A percentile compares a stretch with the other conserved stretches of the same genome.
phyloP scores from a whole-genome alignment of 2,113 vertebrate species.

The Barbus barbus region DNA sequence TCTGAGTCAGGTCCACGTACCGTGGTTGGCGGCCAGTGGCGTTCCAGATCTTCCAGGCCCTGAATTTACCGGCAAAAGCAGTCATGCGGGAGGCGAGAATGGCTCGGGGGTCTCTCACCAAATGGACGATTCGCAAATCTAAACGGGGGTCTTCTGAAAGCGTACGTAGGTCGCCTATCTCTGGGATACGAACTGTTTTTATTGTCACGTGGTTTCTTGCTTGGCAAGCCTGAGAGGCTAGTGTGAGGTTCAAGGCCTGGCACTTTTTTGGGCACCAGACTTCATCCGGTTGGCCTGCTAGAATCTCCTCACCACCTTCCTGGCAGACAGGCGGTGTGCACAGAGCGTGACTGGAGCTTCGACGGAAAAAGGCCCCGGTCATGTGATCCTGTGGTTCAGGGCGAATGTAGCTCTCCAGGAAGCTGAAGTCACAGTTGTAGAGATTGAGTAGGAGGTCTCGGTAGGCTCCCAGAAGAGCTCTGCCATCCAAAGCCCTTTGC shows the following conservation, averaged over 20 bases:
- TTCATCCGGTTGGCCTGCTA: constrained; percentile 61
- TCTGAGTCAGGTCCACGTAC: constrained; percentile 74
- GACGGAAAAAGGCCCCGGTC: constrained; percentile 73
- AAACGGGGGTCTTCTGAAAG: constrained; percentile 79
- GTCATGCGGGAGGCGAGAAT: constrained; percentile 78
- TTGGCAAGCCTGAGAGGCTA: constrained; percentile 73
- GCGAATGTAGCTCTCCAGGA: constrained; percentile 78
- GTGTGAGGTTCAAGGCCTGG: constrained; percentile 73
- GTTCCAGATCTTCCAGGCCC: constrained; percentile 81
- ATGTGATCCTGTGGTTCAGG: constrained; percentile 75
- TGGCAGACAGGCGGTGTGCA: constrained; percentile 76
- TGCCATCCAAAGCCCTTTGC: constrained; percentile 65
- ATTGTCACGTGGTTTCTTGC: constrained; percentile 71
- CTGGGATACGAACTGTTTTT: constrained; percentile 78
- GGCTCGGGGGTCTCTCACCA: constrained; percentile 83
- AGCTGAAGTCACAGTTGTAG: constrained; percentile 78
- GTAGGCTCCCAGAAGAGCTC: constrained; percentile 76
- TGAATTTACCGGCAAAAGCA: constrained; percentile 74
- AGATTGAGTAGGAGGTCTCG: constrained; percentile 80
- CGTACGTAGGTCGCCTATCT: constrained; percentile 75
- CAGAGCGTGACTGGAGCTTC: constrained; percentile 78
- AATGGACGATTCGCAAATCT: constrained; percentile 78
- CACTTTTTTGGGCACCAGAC: constrained; percentile 76
- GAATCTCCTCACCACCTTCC: constrained; percentile 32
- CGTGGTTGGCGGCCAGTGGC: constrained; percentile 74